Evolutionary conservation across 2,888 invertebrate genomes (phyloP), one percentile per base, ranked within the genome.

Genomic region (Pseudanteris insignis): DNA sequence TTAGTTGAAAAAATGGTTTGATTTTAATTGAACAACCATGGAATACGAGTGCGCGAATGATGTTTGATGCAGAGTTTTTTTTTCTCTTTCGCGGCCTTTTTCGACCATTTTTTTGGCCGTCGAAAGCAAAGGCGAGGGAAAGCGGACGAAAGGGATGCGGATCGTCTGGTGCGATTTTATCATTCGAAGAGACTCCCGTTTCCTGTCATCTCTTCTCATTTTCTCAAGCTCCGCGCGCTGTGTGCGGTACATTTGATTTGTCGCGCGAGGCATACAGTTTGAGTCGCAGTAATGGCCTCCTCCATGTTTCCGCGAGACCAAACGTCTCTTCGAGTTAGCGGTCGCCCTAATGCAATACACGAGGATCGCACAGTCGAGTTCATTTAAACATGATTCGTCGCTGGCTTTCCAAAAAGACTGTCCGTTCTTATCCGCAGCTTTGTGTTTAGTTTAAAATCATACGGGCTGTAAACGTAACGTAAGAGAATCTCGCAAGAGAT

Each of bases 221-320:
- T 55, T 48, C 50, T 43, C 47, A 47, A 46, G 57, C 60, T 43
- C 47, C 57, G 47, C 34, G 53, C 62, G 51, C 63, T 61, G 65
- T 63, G 70, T 68, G 67, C 67, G 64, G 70, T 65, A 72, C 69
- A 75, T 73, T 73, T 75, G 75, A 75, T 75, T 75, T 73, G 75
- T 74, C 70, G 72, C 70, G 55, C 55, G 64, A 64, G 62, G 63
- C 68, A 61, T 66, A 68, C 65, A 67, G 66, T 69, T 70, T 72
- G 71, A 73, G 68, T 67, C 68, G 71, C 70, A 69, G 68, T 74
- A 74, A 75, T 72, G 63, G 71, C 67, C 63, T 67, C 68, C 64
- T 69, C 60, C 69, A 65, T 65, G 66, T 73, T 69, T 69, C 60
- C 69, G 63, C 67, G 67, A 65, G 66, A 63, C 64, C 70, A 67